Base-by-base conservation (phyloP, 2,888 invertebrate genomes). In the Sphaerophoria taeniata region DNA sequence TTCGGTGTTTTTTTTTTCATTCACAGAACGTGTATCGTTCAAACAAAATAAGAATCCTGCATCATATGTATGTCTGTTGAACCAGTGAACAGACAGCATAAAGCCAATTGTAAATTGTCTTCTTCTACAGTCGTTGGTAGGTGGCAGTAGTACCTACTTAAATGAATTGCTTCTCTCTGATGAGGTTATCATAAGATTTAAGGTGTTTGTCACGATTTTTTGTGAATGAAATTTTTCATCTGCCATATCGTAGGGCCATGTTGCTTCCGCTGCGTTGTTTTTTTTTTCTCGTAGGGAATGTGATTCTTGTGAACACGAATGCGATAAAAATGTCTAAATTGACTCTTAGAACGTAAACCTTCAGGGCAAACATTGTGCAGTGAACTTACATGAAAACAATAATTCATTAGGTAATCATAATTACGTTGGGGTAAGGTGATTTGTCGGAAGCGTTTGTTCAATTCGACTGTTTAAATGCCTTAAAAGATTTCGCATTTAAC, bases 191-290 rank as follows among this genome's bases (percentile, higher is more conserved):
- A 85, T 76, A 70, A 81, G 85, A 85, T 85, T 85, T 85, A 70
- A 81, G 85, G 76, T 85, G 85, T 85, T 81, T 85, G 85, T 85
- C 85, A 85, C 85, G 85, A 85, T 81, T 85, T 24, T 24, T 85
- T 81, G 73, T 85, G 85, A 85, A 85, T 85, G 85, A 85, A 81
- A 81, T 81, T 60, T 81, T 58, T 76, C 58, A 77, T 65, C 61
- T 65, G 71, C 34, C 55, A 51, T 70, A 70, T 16, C 56, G 39
- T 56, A 24, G 24, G 24, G 14, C 45, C 34, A 53, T 49, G 53
- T 34, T 51, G 61, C 51, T 49, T 61, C 39, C 51, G 34, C 51
- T 53, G 33, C 6, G 9, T 43, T 39, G 39, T 39, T 43, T 43
- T 43, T 4, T 43, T 43, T 43, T 43, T 43, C 12, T 43, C 9